Conservation (phyloP, 2,888 invertebrate genomes). For the Cataglyphis rosenhaueri region DNA sequence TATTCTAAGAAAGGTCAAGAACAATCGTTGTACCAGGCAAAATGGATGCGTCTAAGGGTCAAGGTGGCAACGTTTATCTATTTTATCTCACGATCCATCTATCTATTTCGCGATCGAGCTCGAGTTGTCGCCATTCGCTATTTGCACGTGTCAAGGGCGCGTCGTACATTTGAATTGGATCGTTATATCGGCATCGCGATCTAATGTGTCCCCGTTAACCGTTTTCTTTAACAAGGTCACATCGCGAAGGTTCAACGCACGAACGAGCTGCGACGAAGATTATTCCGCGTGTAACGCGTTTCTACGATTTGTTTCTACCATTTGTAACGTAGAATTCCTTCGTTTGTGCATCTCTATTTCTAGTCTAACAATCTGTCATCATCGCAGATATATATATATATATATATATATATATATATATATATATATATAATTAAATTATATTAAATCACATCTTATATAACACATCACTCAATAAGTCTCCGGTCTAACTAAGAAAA, state of each 20-base stretch:
- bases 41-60: neutral
- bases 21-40: neutral
- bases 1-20: neutral
- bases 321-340: neutral
- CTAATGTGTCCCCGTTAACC: conserved; percentile 57
- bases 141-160: conserved; percentile 57
- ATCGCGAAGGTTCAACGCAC: conserved; percentile 46
- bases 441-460: too few species aligned
- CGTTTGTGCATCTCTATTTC: neutral
- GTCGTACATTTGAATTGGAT: conserved; percentile 50
- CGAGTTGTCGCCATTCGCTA: conserved; percentile 27
- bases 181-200: conserved; percentile 46
- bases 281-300: conserved; percentile 20
- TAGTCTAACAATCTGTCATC: conserved; percentile 4
- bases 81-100: neutral
- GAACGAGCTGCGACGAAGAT: conserved; percentile 27
- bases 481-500: too few species aligned
- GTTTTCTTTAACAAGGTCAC: conserved; percentile 56
- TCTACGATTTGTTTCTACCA: conserved; percentile 17
- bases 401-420: too few species aligned
- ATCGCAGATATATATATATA: neutral
- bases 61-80: neutral
- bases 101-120: conserved; percentile 17
- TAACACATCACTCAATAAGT: too few species aligned
- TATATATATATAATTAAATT: neutral